Evolutionary conservation across 92 coral and sea anemone species (phyloP), one percentile per base, ranked within the genome.

Genomic region (Phenganax stokvisi): DNA sequence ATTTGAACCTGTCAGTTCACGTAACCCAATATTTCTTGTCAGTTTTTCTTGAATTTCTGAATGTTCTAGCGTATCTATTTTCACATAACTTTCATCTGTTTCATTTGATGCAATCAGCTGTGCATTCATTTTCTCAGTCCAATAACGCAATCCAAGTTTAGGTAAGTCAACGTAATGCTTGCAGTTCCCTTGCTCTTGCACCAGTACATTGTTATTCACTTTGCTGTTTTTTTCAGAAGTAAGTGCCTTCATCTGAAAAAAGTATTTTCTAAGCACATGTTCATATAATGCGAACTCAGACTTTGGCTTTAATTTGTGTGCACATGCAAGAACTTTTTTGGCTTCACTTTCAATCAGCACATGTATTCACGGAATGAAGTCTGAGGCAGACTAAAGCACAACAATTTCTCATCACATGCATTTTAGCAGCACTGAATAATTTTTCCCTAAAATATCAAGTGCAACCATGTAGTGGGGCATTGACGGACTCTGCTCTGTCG

Each of bases 221-320:
- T 73, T 15, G 20, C 51, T 25, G 65, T 69, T 76, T 75, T 75
- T 3, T 12, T 44, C 7, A 12, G 58, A 56, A 27, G 81, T 29
- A 0, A 59, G 67, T 58, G 81, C 58, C 44, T 30, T 76, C 51
- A 76, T 59, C 81, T 76, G 56, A 44, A 76, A 76, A 76, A 57
- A 29, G 2, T 57, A 56, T 53, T 12, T 52, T 74, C 28, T 53
- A 10, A 72, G 20, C 27, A 37, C 5, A 37, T 37, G 47, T 37
- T 37, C 47, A 37, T 37, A 37, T 37, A 37, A 2, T 37, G 47
- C 5, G 47, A 37, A 5, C 47, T 37, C 47, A 37, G 47, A 37
- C 5, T 37, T 37, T 37, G 47, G 47, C 5, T 5, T 37, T 37
- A 1, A 37, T 37, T 37, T 5, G 47, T 37, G 47, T 37, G 47